These are phyloP conservation scores for Ips typographus DNA, from an alignment of 1,140 invertebrate genomes.

Conservation along the genomic window DNA sequence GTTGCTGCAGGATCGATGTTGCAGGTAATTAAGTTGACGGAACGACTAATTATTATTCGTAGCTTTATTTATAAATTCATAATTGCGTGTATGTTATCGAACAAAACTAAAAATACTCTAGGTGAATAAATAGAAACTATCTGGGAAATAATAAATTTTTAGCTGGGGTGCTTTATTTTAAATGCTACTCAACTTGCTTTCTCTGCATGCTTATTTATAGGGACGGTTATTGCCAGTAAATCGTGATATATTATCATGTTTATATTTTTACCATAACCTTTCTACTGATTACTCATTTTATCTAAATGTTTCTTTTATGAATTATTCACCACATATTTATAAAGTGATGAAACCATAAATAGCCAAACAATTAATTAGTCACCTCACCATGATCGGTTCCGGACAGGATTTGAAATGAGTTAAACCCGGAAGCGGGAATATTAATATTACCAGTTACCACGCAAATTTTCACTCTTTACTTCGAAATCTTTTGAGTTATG, in stretches of 20 bases:
- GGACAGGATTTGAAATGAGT: neutral
- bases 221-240: conserved; percentile 2
- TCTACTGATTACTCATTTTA: neutral
- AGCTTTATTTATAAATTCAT: neutral
- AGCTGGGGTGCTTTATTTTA: neutral
- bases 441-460: neutral
- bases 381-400: neutral
- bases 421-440: neutral
- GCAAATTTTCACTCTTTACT: too few relatives aligned
- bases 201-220: conserved; percentile 2
- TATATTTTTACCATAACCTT: neutral
- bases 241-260: conserved; percentile 5
- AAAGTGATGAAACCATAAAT: neutral
- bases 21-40: neutral
- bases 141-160: neutral
- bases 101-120: neutral
- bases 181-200: neutral
- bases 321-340: neutral
- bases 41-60: neutral
- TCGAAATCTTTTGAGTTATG: too few relatives aligned
- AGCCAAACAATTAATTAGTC: neutral
- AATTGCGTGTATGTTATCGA: neutral
- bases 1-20: neutral
- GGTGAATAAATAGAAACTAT: neutral
- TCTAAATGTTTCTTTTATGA: neutral